Evolutionary conservation across 2,113 vertebrate genomes (phyloP).

Genomic region (Uria aalge): DNA sequence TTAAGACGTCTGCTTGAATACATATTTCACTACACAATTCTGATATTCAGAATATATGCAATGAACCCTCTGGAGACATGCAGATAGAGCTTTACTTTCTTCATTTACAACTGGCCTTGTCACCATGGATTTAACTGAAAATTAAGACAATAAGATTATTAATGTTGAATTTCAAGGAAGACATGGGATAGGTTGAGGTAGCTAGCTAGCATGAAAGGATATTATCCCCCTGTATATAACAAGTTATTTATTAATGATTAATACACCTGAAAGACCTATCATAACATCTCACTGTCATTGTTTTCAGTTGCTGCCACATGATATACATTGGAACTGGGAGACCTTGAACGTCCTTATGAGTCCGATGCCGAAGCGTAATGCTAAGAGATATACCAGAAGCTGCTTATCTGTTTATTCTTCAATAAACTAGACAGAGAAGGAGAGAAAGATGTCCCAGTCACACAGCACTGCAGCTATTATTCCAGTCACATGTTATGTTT

Average conservation of each 20-base stretch:
- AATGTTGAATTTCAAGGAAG: neutral
- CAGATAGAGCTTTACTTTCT: neutral
- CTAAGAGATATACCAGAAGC: neutral
- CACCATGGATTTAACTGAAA: neutral
- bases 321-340: neutral
- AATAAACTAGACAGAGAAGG: neutral
- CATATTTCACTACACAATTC: neutral
- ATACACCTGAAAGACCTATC: neutral
- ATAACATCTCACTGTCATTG: neutral
- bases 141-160: neutral
- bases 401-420: neutral
- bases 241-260: neutral
- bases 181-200: neutral
- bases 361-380: neutral
- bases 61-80: neutral
- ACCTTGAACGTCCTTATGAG: neutral
- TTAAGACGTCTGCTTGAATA: neutral
- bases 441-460: neutral
- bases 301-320: neutral
- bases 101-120: neutral
- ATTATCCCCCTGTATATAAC: neutral
- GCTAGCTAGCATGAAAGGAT: neutral
- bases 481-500: neutral
- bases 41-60: neutral
- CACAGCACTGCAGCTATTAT: neutral